Evolutionary conservation across 1,140 invertebrate species (phyloP).

Genomic region (Chironomus tepperi): DNA sequence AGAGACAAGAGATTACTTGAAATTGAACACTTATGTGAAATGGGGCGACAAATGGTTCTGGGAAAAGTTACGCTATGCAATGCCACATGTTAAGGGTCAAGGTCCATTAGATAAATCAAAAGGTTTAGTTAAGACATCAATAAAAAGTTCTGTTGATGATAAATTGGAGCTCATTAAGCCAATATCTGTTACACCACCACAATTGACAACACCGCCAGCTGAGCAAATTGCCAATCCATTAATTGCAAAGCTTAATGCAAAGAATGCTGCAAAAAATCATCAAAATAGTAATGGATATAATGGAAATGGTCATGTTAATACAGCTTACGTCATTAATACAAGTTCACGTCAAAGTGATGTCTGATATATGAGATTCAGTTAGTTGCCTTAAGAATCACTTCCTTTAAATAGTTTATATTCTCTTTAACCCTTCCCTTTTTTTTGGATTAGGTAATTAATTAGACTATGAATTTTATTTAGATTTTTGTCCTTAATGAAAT

Average conservation of each 20-base stretch:
- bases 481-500: no score
- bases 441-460: no score
- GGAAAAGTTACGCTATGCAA: slow-evolving; percentile 68
- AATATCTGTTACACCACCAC: slow-evolving; percentile 39
- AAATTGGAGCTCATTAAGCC: slow-evolving; percentile 41
- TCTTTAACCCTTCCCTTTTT: no score
- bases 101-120: slow-evolving; percentile 27
- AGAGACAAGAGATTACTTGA: slow-evolving; percentile 67
- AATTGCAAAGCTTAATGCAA: slow-evolving; percentile 36
- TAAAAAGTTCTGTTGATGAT: slow-evolving; percentile 41
- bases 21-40: slow-evolving; percentile 78
- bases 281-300: slow-evolving; percentile 28
- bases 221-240: slow-evolving; percentile 39
- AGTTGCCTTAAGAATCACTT: slow-evolving; percentile 18
- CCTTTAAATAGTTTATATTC: neutral
- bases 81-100: slow-evolving; percentile 40
- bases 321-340: slow-evolving; percentile 39
- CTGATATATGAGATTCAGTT: slow-evolving; percentile 28
- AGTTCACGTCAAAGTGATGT: slow-evolving; percentile 41
- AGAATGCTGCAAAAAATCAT: slow-evolving; percentile 30
- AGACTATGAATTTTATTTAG: no score
- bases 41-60: slow-evolving; percentile 83
- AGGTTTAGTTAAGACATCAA: slow-evolving; percentile 32
- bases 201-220: slow-evolving; percentile 40
- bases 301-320: slow-evolving; percentile 37